Evolutionary conservation across 2,113 vertebrate species (phyloP).

Genomic region (Phoxinus phoxinus): DNA sequence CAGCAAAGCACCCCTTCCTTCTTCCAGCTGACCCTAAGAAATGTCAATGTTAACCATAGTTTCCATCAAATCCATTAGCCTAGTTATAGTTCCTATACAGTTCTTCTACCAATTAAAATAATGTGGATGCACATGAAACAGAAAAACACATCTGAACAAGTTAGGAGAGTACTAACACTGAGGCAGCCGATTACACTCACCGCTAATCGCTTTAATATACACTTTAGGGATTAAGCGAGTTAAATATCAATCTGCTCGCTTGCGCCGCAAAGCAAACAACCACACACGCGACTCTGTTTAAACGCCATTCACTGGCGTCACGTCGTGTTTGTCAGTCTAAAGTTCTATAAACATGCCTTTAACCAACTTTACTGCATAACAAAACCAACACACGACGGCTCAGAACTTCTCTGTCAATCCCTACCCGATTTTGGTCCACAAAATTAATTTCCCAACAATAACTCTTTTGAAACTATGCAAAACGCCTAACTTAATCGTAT

Average conservation of each 20-base stretch:
- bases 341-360: conserved; percentile 6
- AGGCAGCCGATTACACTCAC: no score
- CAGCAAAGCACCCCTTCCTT: background rate
- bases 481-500: background rate
- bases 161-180: background rate
- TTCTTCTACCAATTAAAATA: background rate
- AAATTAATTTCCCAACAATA: background rate
- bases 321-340: conserved; percentile 21
- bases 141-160: background rate
- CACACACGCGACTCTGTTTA: conserved; percentile 10
- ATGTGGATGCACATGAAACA: background rate
- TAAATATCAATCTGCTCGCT: conserved; percentile 19
- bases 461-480: background rate
- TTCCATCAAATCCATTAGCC: background rate
- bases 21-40: background rate
- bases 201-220: conserved; percentile 4
- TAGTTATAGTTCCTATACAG: background rate
- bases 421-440: background rate
- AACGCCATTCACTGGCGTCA: background rate
- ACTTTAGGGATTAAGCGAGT: background rate
- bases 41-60: no score
- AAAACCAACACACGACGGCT: background rate
- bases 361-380: background rate
- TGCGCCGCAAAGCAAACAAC: conserved; percentile 12
- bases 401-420: background rate